phyloP scores from a whole-genome alignment of 2,797 vertebrate species.

The Strix occidentalis region DNA sequence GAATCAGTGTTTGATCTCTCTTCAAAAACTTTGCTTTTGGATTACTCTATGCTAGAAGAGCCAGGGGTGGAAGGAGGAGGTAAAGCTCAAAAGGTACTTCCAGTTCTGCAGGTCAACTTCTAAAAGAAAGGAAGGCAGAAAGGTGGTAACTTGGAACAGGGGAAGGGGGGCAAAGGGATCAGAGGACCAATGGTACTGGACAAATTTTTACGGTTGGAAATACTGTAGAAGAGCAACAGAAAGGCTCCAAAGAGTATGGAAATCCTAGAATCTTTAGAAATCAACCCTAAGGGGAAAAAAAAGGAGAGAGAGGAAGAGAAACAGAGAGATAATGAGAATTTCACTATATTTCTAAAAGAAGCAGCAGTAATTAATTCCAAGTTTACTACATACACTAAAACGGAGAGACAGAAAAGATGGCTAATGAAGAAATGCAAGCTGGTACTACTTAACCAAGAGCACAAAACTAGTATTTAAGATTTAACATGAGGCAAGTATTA shows the following conservation, averaged over 20 bases:
- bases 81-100: background rate
- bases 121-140: background rate
- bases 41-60: background rate
- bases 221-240: background rate
- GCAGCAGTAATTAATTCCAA: background rate
- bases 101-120: background rate
- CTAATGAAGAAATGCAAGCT: background rate
- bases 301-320: background rate
- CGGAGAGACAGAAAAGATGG: background rate
- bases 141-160: background rate
- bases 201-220: background rate
- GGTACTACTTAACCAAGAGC: background rate
- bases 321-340: background rate
- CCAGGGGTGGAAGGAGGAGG: background rate
- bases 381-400: background rate
- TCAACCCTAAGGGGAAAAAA: background rate
- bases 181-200: background rate
- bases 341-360: background rate
- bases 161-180: background rate
- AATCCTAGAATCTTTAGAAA: background rate
- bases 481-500: background rate
- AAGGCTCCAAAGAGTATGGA: background rate
- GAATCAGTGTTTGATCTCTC: background rate
- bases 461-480: background rate
- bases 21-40: background rate